Base-by-base conservation (phyloP, 2,113 vertebrate genomes). In the Gasterosteus nipponicus region DNA sequence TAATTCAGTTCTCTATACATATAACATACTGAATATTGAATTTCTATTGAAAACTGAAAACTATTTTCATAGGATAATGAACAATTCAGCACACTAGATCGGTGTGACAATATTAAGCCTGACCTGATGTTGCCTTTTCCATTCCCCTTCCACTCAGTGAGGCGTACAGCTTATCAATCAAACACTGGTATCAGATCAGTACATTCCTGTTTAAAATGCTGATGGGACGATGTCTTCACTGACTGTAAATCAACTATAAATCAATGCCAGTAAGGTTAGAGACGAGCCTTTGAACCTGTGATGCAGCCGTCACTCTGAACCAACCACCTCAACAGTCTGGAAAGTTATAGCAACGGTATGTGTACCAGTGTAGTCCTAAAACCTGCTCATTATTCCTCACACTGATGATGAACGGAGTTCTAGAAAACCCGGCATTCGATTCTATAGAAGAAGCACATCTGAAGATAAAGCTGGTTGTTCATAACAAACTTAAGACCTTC, bases 251-350 rank as follows among this genome's bases (percentile, higher is more conserved):
- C 47, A 26, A 49, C 18, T 33, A 18, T 31, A 51, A 12, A 38
- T 15, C 47, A 26, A 7, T n/a, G 26, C 3, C 53, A 35, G 18
- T 11, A 0, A 51, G n/a, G 22, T 54, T 38, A 33, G 39, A 19
- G 56, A 38, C 33, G 41, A 29, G 7, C 41, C 33, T 46, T 81
- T 58, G n/a, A 80, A 72, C 22, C 4, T 71, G 38, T 66, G 22
- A 33, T 54, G 9, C 18, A n/a, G n/a, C 42, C 18, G 38, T 39
- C 16, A 49, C 14, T 39, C 39, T 0, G 64, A 77, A 81, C 1
- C 15, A 62, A 12, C 44, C 3, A 5, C 18, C 46, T 35, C 15
- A 41, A 75, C 75, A 44, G 11, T 38, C 14, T 18, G 33, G 18
- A 4, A 41, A 18, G 8, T 29, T 56, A 15, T 44, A 53, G 11